Percentiles rank a stretch among this genome's conserved stretches.
Conservation (phyloP, 2,113 vertebrate genomes). For the Petroica traversi region DNA sequence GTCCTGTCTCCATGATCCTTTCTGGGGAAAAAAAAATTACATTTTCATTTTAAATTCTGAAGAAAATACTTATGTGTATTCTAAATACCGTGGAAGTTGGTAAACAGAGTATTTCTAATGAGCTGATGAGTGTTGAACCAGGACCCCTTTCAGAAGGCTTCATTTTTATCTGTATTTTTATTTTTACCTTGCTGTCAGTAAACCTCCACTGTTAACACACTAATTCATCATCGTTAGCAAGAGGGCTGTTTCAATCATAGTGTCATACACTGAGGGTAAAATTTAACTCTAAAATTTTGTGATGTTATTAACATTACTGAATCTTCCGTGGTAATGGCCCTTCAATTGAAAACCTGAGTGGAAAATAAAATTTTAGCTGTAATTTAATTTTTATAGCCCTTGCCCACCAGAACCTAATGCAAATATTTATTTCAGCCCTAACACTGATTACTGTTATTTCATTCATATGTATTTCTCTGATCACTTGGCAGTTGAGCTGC, state of each 20-base stretch:
- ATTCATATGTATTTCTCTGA: background rate
- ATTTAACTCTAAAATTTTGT: background rate
- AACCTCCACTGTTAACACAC: background rate
- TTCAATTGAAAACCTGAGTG: background rate
- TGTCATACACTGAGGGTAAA: background rate
- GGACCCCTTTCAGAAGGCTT: accelerated
- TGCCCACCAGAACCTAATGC: background rate
- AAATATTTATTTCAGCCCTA: background rate
- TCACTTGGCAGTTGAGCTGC: background rate
- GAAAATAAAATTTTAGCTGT: constrained; percentile 1
- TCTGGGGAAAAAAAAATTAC: accelerated
- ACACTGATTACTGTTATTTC: background rate
- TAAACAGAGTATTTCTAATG: background rate
- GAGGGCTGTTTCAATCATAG: background rate
- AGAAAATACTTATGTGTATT: background rate
- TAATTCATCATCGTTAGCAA: background rate
- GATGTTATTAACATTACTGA: background rate
- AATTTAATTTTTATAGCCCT: background rate
- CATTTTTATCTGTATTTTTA: background rate
- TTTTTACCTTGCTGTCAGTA: background rate
- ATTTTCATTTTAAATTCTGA: background rate
- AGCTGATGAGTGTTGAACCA: background rate
- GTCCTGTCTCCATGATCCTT: background rate
- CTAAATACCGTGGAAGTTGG: accelerated
- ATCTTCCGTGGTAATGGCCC: background rate